Conservation (phyloP, 2,888 invertebrate species). For the Eupithecia pulchellata region DNA sequence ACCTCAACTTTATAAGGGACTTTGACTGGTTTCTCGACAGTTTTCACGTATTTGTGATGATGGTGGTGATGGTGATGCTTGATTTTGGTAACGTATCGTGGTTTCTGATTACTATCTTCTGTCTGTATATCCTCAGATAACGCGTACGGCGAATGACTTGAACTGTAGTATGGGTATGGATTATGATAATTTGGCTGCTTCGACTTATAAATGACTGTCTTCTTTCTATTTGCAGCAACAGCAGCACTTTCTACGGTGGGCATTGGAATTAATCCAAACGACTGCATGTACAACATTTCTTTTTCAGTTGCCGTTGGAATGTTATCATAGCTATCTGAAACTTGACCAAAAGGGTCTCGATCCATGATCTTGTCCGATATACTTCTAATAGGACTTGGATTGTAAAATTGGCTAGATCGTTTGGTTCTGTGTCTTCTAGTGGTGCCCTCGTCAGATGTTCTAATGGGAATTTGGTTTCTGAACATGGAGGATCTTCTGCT, state of each 20-base stretch:
- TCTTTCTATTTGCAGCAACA: constrained; percentile 57
- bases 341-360: background rate
- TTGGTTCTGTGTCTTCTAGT: constrained; percentile 1
- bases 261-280: constrained; percentile 70
- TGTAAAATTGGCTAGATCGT: background rate
- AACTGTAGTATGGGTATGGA: constrained; percentile 71
- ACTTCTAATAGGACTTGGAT: constrained; percentile 54
- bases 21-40: constrained; percentile 83
- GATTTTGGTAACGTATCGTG: constrained; percentile 71
- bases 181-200: constrained; percentile 64
- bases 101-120: constrained; percentile 61
- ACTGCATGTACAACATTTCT: constrained; percentile 68
- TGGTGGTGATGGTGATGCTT: constrained; percentile 88
- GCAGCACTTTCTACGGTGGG: constrained; percentile 51
- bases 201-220: constrained; percentile 64
- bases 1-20: constrained; percentile 83
- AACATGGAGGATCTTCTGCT: constrained; percentile 62
- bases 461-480: constrained; percentile 50
- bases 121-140: constrained; percentile 60
- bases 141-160: constrained; percentile 52
- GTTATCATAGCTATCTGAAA: constrained; percentile 19
- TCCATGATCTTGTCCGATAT: background rate
- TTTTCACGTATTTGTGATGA: constrained; percentile 87
- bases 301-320: constrained; percentile 51
- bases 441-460: constrained; percentile 60